Evolutionary conservation across 2,888 invertebrate genomes (phyloP).

Genomic region (Eledona agricola): DNA sequence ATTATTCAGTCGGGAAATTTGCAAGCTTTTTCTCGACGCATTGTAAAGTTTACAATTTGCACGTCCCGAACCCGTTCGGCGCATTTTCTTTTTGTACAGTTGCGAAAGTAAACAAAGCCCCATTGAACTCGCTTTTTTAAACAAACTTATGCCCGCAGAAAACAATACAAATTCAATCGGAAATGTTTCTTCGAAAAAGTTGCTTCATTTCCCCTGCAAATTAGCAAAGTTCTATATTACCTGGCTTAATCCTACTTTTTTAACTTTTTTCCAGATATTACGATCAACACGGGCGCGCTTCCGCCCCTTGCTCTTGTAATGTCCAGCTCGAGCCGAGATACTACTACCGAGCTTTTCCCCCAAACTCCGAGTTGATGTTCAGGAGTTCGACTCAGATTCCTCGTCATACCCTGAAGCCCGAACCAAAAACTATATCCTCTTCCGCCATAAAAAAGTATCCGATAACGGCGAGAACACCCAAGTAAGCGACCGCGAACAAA

Average conservation of each 20-base stretch:
- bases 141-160: no score
- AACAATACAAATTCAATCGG: no score
- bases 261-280: constrained; percentile 28
- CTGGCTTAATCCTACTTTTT: no score
- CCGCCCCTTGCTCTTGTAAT: constrained; percentile 22
- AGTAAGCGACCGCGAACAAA: no score
- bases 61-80: no score
- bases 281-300: constrained; percentile 20
- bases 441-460: constrained; percentile 27
- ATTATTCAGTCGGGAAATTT: constrained; percentile 7
- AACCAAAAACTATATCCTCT: constrained; percentile 7
- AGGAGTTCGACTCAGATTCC: constrained; percentile 15
- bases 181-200: no score
- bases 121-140: no score
- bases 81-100: no score
- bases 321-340: constrained; percentile 26
- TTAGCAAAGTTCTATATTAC: no score
- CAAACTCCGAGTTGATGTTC: constrained; percentile 7
- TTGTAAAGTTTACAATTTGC: constrained; percentile 7
- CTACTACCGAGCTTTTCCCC: constrained; percentile 17
- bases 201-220: no score
- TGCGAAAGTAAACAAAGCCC: no score
- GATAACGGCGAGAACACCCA: constrained; percentile 29
- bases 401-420: no score
- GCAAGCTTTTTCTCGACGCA: constrained; percentile 2